These are phyloP conservation scores for Heliopora coerulea DNA, from an alignment of 92 coral and sea anemone genomes.

Conservation along the genomic window DNA sequence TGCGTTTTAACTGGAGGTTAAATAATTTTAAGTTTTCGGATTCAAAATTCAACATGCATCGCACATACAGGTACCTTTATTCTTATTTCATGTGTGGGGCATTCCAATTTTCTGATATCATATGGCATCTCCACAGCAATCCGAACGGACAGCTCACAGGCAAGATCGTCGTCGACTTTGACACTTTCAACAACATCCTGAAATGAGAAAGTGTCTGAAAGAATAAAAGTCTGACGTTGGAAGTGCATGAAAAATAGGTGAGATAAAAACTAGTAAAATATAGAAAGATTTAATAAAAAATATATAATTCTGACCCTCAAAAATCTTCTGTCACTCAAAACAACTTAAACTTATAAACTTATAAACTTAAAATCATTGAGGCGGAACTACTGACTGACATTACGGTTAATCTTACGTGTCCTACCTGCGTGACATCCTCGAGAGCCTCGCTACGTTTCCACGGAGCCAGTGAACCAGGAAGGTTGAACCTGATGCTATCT, in stretches of 20 bases:
- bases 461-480: constrained; percentile 95
- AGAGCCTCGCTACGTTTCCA: constrained; percentile 92
- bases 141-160: constrained; percentile 61
- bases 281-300: neutral
- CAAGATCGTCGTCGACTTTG: constrained; percentile 58
- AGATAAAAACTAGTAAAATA: neutral
- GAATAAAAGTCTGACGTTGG: too few relatives aligned
- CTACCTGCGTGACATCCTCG: constrained; percentile 77
- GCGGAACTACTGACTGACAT: too few relatives aligned
- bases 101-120: constrained; percentile 78
- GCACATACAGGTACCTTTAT: constrained; percentile 61
- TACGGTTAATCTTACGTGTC: too few relatives aligned
- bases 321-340: too few relatives aligned
- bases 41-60: too few relatives aligned
- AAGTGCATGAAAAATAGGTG: neutral
- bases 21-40: too few relatives aligned
- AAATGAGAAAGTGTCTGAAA: neutral
- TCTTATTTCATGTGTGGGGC: constrained; percentile 70
- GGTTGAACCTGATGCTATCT: constrained; percentile 76
- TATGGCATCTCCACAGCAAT: constrained; percentile 98
- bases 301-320: too few relatives aligned
- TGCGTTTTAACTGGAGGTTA: too few relatives aligned
- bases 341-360: too few relatives aligned
- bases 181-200: constrained; percentile 79
- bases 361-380: too few relatives aligned